Evolutionary conservation across 2,113 vertebrate genomes (phyloP), one percentile per base, ranked within the genome.

Genomic region (Axis porcinus): DNA sequence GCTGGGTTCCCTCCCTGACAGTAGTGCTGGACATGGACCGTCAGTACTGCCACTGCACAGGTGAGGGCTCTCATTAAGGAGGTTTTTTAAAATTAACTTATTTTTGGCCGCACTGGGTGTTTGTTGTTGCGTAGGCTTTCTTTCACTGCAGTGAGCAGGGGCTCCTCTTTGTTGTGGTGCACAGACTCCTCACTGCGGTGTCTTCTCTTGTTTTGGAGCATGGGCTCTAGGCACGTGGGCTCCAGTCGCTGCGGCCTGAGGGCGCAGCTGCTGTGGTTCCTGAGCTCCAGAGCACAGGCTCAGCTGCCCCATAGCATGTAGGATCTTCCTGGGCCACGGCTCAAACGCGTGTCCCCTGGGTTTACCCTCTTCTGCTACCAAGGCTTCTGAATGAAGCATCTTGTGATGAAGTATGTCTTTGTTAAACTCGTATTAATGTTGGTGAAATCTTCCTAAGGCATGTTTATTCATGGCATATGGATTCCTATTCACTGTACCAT

Each of bases 401-500:
- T 25, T 0, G 14, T 58, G 45, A 25, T 70, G 67, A 96, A 95
- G 92, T n/a, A 9, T 81, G 89, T 36, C 82, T 95, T 6, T 83
- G 40, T 58, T 89, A 21, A 96, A 94, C 64, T 89, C 0, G 3
- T 67, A 27, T 78, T 95, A 58, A 89, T 76, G 57, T 23, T 95
- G 85, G 67, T 21, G 87, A 86, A 83, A 21, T 90, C 91, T 94
- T 97, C 94, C 45, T 85, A 36, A 96, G 79, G 47, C 89, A 23
- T 2, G 43, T 27, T 85, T 95, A 52, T 40, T 89, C 57, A 16
- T n/a, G 70, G 12, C 23, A 0, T 43, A 40, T 76, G 23, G 21
- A 7, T 76, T 27, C 40, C 70, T 76, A 13, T 14, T 76, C 23
- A 25, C 40, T 27, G 40, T 3, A 76, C 23, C 70, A 43, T 23